Evolutionary conservation across 2,888 invertebrate genomes (phyloP), one percentile per base, ranked within the genome.

Genomic region (Eupithecia subfuscata): DNA sequence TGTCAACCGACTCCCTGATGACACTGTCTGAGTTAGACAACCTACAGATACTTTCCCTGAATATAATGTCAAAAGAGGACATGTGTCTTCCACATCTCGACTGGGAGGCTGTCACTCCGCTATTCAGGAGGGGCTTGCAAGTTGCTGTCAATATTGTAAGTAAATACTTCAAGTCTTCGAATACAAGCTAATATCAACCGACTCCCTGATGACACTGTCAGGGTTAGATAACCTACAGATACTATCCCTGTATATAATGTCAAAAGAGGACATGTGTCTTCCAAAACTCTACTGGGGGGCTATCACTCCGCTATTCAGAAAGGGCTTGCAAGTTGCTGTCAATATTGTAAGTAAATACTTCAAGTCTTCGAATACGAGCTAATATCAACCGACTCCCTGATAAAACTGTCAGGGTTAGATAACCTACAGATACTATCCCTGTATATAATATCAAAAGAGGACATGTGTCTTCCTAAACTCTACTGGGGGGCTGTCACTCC

Each of bases 41-140:
- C 37, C 82, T 94, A 65, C 79, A 82, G 0, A 79, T 84, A 9
- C 76, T 94, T 9, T 86, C 91, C 0, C 78, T 92, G 4, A 91
- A 89, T 79, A 82, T 93, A 37, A 82, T 84, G 5, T 82, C 84
- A 45, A 84, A 84, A 71, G 80, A 81, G 9, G 82, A 84, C 11
- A 60, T 48, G n/a, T 18, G 18, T n/a, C 18, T 48, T 48, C 48
- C 48, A n/a, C n/a, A 52, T n/a, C 4, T 52, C 9, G 52, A 52
- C 52, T 52, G 9, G n/a, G n/a, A 9, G n/a, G 8, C n/a, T 52
- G 52, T 52, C n/a, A n/a, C 9, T 5, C n/a, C 52, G 52, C 9
- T n/a, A n/a, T 52, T 52, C n/a, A 52, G n/a, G 9, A 8, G n/a
- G 2, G n/a, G 52, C 7, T 52, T n/a, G 52, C 52, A 52, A 52